Evolutionary conservation across 2,888 invertebrate species (phyloP).

Genomic region (Chymomyza fuscimana): DNA sequence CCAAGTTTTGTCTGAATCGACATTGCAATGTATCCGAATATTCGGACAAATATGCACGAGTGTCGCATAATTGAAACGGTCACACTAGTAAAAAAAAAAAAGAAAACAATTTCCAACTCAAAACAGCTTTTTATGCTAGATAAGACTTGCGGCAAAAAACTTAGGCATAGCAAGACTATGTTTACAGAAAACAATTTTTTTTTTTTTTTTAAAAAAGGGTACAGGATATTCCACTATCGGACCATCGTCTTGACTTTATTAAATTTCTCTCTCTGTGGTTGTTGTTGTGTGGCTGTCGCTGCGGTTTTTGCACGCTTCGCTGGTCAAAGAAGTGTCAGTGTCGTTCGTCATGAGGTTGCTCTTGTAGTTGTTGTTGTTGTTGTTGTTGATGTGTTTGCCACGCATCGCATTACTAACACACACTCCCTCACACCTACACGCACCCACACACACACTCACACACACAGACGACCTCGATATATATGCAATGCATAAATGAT

Average conservation of each 20-base stretch:
- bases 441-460: neutral
- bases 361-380: neutral
- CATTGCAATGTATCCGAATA: too few species aligned
- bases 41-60: too few species aligned
- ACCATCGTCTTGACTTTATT: neutral
- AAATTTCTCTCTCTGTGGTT: slow-evolving; percentile 22
- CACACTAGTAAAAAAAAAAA: too few species aligned
- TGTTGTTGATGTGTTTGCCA: slow-evolving; percentile 42
- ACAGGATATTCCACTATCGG: neutral
- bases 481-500: slow-evolving; percentile 70
- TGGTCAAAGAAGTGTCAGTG: slow-evolving; percentile 64
- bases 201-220: neutral
- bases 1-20: too few species aligned
- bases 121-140: too few species aligned
- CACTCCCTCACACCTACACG: neutral
- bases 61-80: too few species aligned
- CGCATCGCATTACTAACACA: slow-evolving; percentile 42
- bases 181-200: too few species aligned
- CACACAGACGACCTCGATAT: slow-evolving; percentile 23
- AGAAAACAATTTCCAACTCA: too few species aligned
- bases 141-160: too few species aligned
- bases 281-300: slow-evolving; percentile 17
- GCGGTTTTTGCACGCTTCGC: slow-evolving; percentile 37
- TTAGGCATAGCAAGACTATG: too few species aligned
- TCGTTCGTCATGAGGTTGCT: neutral